Evolutionary conservation across 1,140 invertebrate species (phyloP), one percentile per base, ranked within the genome.

Genomic region (Drusus annulatus): DNA sequence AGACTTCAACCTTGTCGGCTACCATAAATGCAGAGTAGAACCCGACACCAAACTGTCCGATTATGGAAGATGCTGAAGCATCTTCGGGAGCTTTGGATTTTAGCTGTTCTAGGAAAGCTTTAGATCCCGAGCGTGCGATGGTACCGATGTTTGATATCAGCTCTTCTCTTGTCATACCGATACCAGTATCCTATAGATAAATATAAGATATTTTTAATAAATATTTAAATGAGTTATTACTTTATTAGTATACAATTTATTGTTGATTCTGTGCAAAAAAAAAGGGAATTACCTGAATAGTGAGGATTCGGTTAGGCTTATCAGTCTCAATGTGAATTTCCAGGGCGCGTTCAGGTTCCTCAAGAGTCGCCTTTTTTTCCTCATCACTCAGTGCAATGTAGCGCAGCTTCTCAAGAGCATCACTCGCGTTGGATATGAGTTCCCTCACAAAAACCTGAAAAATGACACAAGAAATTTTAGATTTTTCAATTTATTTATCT

Each of bases 11-110:
- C 87, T 95, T 95, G 84, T 98, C 94, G 73, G 97, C 96, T 0
- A 99, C 98, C 95, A 99, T 99, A 87, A 99, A 99, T 0, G 95
- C 93, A 56, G 98, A 98, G 86, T 99, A 99, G 87, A 99, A 99
- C 10, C 98, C 98, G 16, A 99, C 98, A 80, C 98, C 98, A 92
- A 99, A 99, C 86, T 99, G 97, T 5, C 98, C 98, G 88, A 99
- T 99, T 76, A 99, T 98, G 78, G 94, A 93, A n/a, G 91, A 93
- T 4, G 91, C 86, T 76, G 92, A 91, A 17, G 92, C 90, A 31
- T 92, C 90, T 45, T 92, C 89, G 13, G 89, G 89, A 65, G 92
- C 88, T 86, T 94, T 92, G 23, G 93, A 91, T 86, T 96, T 94
- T n/a, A 98, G 86, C 86, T 97, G 91, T 86, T 98, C 94, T 74